Conservation (phyloP, 2,888 invertebrate species). For the Beris chalybata region DNA sequence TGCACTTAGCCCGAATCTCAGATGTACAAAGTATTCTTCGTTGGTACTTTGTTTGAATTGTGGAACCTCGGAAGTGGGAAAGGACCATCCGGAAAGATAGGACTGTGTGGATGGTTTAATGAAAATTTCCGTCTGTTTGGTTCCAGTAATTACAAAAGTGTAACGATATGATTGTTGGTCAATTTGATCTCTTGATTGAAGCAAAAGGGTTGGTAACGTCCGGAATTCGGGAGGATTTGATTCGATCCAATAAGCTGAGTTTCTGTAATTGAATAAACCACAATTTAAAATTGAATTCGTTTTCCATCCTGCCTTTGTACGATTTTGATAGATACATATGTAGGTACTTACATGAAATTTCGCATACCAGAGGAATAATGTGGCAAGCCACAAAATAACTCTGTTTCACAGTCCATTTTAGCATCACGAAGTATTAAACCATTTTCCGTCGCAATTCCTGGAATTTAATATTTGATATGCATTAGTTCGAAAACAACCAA, state of each 20-base stretch:
- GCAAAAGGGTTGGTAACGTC: neutral
- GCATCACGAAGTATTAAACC: neutral
- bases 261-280: neutral
- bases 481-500: neutral
- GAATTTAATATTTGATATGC: neutral
- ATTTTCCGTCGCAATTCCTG: neutral
- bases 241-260: neutral
- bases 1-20: neutral
- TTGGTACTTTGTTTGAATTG: neutral
- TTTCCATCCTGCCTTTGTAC: neutral
- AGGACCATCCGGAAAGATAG: constrained; percentile 3
- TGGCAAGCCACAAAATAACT: constrained; percentile 60
- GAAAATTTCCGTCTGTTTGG: neutral
- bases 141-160: neutral
- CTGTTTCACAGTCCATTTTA: constrained; percentile 52
- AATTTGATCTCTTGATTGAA: neutral
- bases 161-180: neutral
- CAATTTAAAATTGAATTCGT: neutral
- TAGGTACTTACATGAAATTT: constrained; percentile 41
- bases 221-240: neutral
- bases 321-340: no score
- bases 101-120: neutral
- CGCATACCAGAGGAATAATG: constrained; percentile 57
- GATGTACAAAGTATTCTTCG: neutral
- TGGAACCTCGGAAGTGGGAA: neutral